Conservation (phyloP, 2,888 invertebrate genomes). For the Itoplectis maculator region DNA sequence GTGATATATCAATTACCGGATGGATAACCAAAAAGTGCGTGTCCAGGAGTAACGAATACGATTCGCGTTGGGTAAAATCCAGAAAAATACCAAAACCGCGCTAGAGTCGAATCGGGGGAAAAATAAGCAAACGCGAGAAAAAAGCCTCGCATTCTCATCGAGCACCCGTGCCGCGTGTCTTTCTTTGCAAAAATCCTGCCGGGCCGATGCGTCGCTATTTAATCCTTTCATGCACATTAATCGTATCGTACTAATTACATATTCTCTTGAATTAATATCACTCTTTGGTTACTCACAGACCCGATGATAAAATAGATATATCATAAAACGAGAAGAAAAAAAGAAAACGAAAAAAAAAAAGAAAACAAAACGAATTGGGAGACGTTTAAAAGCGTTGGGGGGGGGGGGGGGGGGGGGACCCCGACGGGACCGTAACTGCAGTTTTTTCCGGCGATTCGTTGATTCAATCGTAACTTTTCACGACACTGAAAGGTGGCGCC, state of each 20-base stretch:
- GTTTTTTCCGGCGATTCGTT: background rate
- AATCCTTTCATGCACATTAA: constrained; percentile 60
- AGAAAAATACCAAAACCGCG: constrained; percentile 47
- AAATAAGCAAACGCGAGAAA: constrained; percentile 14
- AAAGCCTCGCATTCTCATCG: background rate
- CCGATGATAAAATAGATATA: constrained; percentile 43
- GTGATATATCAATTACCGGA: too few species aligned
- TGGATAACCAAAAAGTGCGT: too few species aligned
- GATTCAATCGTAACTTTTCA: background rate
- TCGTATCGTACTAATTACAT: constrained; percentile 52
- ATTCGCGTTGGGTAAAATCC: constrained; percentile 33
- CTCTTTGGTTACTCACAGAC: constrained; percentile 31
- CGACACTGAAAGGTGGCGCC: background rate
- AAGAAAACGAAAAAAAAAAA: background rate
- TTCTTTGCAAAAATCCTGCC: constrained; percentile 34
- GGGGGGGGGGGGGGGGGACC: too few species aligned
- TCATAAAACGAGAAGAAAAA: background rate
- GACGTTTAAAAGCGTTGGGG: background rate
- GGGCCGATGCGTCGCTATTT: constrained; percentile 48
- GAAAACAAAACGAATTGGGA: background rate
- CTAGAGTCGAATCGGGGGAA: too few species aligned
- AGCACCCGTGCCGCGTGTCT: constrained; percentile 14
- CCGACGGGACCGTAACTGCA: background rate
- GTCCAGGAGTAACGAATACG: too few species aligned
- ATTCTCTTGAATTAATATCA: constrained; percentile 32